Evolutionary conservation across 2,888 invertebrate genomes (phyloP).

Genomic region (Sphaerophoria taeniata): DNA sequence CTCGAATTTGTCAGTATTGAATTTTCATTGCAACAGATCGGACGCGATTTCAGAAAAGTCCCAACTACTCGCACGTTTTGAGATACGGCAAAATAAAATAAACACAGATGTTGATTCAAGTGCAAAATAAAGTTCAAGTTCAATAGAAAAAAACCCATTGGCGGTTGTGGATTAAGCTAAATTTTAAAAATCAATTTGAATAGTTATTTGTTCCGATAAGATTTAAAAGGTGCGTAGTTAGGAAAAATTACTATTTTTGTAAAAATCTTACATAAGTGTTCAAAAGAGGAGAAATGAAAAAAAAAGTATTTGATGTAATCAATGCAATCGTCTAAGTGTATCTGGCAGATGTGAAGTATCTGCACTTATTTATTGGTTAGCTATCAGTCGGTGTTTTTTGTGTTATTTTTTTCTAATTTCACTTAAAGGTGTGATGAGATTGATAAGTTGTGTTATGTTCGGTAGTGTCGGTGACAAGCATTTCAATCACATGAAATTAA

Average conservation of each 20-base stretch:
- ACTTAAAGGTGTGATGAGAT: constrained; percentile 28
- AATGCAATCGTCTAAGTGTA: constrained; percentile 27
- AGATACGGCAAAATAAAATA: background rate
- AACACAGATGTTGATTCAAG: background rate
- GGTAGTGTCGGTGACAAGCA: constrained; percentile 13
- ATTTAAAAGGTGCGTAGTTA: constrained; percentile 53
- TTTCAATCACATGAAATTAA: constrained; percentile 26
- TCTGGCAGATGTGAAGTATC: constrained; percentile 16
- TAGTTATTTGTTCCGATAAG: constrained; percentile 41
- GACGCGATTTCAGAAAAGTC: constrained; percentile 45
- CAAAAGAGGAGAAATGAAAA: background rate
- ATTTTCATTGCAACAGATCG: constrained; percentile 65
- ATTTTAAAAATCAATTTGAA: background rate
- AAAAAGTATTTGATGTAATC: background rate
- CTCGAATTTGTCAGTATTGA: constrained; percentile 64
- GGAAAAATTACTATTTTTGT: constrained; percentile 7
- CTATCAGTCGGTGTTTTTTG: constrained; percentile 15
- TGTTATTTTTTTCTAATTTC: background rate
- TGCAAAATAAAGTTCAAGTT: constrained; percentile 57
- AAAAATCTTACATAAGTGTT: constrained; percentile 43
- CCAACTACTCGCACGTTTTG: constrained; percentile 29
- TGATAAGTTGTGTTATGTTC: constrained; percentile 28
- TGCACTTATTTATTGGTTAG: constrained; percentile 23
- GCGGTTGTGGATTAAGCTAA: background rate
- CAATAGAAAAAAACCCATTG: constrained; percentile 11